Percentiles rank a stretch among this genome's conserved stretches.
These are phyloP conservation scores for Lepidothrix coronata DNA, from an alignment of 2,113 vertebrate species.

Conservation along the genomic window DNA sequence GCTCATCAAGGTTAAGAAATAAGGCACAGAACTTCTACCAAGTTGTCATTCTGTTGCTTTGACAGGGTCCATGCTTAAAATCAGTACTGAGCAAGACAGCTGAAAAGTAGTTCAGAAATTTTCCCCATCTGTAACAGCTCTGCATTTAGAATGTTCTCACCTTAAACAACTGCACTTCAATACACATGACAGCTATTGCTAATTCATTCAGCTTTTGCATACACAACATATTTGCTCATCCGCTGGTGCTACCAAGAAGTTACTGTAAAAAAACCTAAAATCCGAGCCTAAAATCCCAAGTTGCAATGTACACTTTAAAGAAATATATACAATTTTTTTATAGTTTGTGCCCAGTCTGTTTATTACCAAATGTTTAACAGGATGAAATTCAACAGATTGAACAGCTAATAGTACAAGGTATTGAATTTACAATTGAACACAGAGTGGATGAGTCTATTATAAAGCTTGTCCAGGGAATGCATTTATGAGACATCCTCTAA, in stretches of 20 bases:
- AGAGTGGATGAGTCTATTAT: slow-evolving; percentile 52
- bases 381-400: slow-evolving; percentile 17
- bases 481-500: slow-evolving; percentile 48
- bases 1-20: background rate
- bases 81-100: background rate
- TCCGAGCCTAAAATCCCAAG: background rate
- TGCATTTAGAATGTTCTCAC: background rate
- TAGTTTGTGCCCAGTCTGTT: background rate
- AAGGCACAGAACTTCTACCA: background rate
- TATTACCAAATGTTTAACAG: slow-evolving; percentile 23
- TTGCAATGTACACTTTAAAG: background rate
- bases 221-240: background rate
- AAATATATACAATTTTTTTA: background rate
- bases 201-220: background rate
- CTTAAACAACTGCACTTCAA: background rate
- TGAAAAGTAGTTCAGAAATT: background rate
- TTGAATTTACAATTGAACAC: slow-evolving; percentile 59
- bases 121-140: background rate
- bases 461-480: slow-evolving; percentile 22
- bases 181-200: background rate
- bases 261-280: background rate
- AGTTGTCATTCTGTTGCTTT: background rate
- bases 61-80: background rate
- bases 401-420: slow-evolving; percentile 37
- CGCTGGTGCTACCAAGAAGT: background rate